Base-by-base conservation (phyloP, 1,140 invertebrate species). In the Lepidurus apus region DNA sequence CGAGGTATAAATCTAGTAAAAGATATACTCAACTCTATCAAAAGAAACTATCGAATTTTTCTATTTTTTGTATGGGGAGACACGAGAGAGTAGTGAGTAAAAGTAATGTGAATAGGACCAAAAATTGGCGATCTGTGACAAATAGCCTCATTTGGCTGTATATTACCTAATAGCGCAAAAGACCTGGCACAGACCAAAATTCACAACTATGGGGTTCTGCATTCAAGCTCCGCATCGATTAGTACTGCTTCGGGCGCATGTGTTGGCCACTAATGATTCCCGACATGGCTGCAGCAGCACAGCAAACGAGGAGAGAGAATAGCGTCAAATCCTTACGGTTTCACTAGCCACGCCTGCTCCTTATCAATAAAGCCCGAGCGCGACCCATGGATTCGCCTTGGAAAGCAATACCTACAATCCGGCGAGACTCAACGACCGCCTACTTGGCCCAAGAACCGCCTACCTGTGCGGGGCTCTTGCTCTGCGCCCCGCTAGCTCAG, bases 251-350 rank as follows among this genome's bases (percentile, higher is more conserved):
- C 53, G 53, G 53, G 53, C 53, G 53, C 53, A 65, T 65, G 53
- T 65, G 53, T 65, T 65, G 53, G 17, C 53, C 53, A 65, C 53
- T 65, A 65, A 65, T 65, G 53, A 65, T 65, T 65, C 53, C 21
- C 53, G 53, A 65, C 53, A 65, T 17, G 21, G 53, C 17, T n/a
- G 21, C 17, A 65, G 53, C 53, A n/a, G 21, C 53, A 65, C 53
- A 65, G 53, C 53, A 65, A 65, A 65, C 53, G 53, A 65, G 53
- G 21, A 65, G 53, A 65, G 53, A 65, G 53, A 65, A 65, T 13
- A 65, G 53, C 53, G 53, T 17, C 53, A n/a, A 65, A 65, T 65
- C 53, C 53, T 65, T 65, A 13, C 5, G 7, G 53, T 17, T 21
- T 65, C 53, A 21, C 53, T 21, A 65, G 53, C 53, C 53, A 13